Evolutionary conservation across 2,888 invertebrate species (phyloP).

Genomic region (Rotaria sp.): DNA sequence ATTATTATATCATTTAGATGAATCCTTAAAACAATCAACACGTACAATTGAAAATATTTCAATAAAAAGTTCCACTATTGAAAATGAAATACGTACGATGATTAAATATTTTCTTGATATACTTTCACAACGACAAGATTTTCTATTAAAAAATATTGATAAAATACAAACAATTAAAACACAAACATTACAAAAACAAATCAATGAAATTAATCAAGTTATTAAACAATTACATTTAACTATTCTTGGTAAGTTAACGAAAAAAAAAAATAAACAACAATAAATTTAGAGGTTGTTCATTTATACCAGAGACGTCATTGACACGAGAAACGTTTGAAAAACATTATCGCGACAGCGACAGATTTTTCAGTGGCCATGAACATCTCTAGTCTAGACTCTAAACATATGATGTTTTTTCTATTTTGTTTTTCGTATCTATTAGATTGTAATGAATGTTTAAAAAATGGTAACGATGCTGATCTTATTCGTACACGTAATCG

Average conservation of each 20-base stretch:
- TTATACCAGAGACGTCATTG: too few relatives aligned
- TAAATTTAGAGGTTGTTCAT: too few relatives aligned
- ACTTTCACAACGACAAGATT: constrained; percentile 31
- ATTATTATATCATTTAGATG: constrained; percentile 36
- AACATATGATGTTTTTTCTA: too few relatives aligned
- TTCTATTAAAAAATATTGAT: constrained; percentile 35
- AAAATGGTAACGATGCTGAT: constrained; percentile 22
- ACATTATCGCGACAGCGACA: too few relatives aligned
- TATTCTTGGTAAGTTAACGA: neutral
- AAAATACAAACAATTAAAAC: constrained; percentile 38
- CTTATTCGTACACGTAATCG: constrained; percentile 7
- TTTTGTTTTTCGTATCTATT: neutral
- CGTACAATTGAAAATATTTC: constrained; percentile 31
- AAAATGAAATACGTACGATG: constrained; percentile 31
- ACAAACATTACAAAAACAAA: constrained; percentile 34
- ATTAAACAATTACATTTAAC: constrained; percentile 44
- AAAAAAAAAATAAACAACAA: too few relatives aligned
- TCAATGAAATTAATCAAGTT: constrained; percentile 35
- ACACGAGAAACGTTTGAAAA: too few relatives aligned
- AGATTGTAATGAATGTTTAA: constrained; percentile 30
- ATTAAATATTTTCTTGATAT: constrained; percentile 33
- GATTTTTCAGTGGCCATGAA: too few relatives aligned
- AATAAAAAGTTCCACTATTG: constrained; percentile 27
- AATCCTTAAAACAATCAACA: constrained; percentile 35
- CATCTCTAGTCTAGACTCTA: too few relatives aligned